Evolutionary conservation across 2,888 invertebrate species (phyloP), one percentile per base, ranked within the genome.

Genomic region (Lobophora halterata): DNA sequence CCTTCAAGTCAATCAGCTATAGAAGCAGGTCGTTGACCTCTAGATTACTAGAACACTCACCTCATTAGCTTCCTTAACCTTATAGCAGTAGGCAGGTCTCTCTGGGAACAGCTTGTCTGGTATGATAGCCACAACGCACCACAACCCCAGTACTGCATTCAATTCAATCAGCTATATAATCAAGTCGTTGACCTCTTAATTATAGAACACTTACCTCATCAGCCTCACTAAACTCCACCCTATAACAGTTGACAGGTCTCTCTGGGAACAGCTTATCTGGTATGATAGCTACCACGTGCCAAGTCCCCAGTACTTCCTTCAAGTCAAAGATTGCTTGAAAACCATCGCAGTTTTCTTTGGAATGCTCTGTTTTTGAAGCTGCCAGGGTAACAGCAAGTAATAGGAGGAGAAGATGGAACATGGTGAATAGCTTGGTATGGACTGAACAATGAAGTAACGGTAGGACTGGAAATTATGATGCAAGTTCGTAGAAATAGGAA

Each of bases 221-320:
- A 28, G 71, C 72, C 39, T 86, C 85, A 47, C 79, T 79, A 13
- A 83, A 74, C 5, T 82, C 83, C 38, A 82, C 78, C 20, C 59
- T 64, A 41, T 76, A 79, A 47, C 85, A 85, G 0, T 65, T 61
- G 1, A 83, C 55, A 4, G 70, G 63, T 16, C 68, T 67, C 6
- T 79, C 70, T 6, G 79, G 79, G 33, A 78, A 82, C 34, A 68
- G 32, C n/a, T 67, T 75, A 13, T 73, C 80, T 0, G 85, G 85
- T 21, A 83, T 68, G 0, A 83, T 68, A 0, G 79, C 81, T 0
- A 79, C 82, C 4, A 79, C 79, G 17, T 79, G 61, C 85, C 85
- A 86, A 1, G 61, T 43, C 0, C 83, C 85, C 1, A 75, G 50
- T 1, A 79, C 60, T 21, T 65, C 63, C 29, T 66, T 68, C 20